Percentiles rank a stretch among this genome's conserved stretches.
These are phyloP conservation scores for Cotesia typhae DNA, from an alignment of 1,140 invertebrate species.

Conservation along the genomic window DNA sequence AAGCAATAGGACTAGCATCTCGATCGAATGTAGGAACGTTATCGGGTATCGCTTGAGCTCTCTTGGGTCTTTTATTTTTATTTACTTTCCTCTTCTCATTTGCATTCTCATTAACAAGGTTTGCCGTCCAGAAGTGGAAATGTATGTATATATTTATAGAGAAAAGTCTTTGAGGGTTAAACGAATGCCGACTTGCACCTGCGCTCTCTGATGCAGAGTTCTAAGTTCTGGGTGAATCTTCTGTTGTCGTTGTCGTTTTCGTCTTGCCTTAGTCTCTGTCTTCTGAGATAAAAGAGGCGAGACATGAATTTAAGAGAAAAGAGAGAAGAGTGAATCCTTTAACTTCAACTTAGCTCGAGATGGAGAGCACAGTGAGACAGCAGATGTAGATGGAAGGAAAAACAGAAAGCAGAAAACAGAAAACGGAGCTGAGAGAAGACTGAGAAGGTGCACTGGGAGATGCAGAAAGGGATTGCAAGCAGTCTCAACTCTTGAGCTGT, in stretches of 20 bases:
- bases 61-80: no score
- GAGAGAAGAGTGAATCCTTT: no score
- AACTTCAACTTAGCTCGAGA: no score
- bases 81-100: not conserved
- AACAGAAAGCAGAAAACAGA: not conserved
- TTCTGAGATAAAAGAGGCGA: no score
- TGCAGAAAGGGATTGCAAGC: constrained; percentile 35
- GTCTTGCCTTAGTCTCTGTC: no score
- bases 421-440: no score
- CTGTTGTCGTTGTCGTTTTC: no score
- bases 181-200: constrained; percentile 6
- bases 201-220: not conserved
- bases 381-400: not conserved
- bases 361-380: no score
- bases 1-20: not conserved
- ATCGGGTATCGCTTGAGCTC: constrained; percentile 8
- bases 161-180: constrained; percentile 23
- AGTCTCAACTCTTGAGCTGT: not conserved
- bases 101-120: constrained; percentile 25
- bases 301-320: no score
- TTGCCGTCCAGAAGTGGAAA: not conserved
- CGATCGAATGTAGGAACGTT: not conserved
- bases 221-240: no score
- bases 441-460: constrained; percentile 8
- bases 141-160: not conserved